A percentile compares a stretch with the other conserved stretches of the same genome.
phyloP scores from a whole-genome alignment of 2,888 invertebrate genomes.

The Trachelus iudaicus region DNA sequence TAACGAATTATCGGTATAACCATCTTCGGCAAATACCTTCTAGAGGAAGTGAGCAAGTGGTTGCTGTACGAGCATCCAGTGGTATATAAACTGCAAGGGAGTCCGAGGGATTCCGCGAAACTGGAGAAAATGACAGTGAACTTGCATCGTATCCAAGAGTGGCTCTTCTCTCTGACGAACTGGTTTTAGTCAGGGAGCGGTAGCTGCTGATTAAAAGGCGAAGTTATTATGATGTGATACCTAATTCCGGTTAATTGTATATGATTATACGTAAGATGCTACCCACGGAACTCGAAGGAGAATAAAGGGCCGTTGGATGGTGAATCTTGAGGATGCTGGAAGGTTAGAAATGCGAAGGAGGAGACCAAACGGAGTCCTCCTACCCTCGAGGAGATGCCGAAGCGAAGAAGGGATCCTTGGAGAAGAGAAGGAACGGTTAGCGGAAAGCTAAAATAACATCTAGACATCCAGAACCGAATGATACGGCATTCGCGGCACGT shows the following conservation, averaged over 20 bases:
- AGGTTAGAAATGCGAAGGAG: slow-evolving; percentile 7
- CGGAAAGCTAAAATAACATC: slow-evolving; percentile 26
- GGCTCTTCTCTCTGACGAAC: not conserved
- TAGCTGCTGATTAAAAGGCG: slow-evolving; percentile 46
- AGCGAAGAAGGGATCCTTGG: slow-evolving; percentile 15
- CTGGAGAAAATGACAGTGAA: not conserved
- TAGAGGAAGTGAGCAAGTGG: not conserved
- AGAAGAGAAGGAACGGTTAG: slow-evolving; percentile 19
- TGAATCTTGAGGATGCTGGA: slow-evolving; percentile 8
- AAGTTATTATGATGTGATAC: slow-evolving; percentile 44
- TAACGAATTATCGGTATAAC: not conserved
- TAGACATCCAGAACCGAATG: slow-evolving; percentile 15
- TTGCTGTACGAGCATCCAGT: not conserved
- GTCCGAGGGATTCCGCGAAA: slow-evolving; percentile 8
- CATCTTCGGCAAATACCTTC: not conserved
- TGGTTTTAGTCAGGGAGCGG: slow-evolving; percentile 10
- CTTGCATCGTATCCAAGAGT: not conserved
- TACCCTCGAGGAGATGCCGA: not conserved
- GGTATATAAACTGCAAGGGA: not conserved
- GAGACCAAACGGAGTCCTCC: slow-evolving; percentile 13
- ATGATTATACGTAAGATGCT: slow-evolving; percentile 37
- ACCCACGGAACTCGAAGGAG: slow-evolving; percentile 5
- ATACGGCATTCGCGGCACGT: slow-evolving; percentile 26
- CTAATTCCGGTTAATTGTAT: slow-evolving; percentile 50
- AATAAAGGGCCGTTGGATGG: slow-evolving; percentile 4